Evolutionary conservation across 2,888 invertebrate species (phyloP).

Genomic region (Pseudococcus jackbeardsleyi): DNA sequence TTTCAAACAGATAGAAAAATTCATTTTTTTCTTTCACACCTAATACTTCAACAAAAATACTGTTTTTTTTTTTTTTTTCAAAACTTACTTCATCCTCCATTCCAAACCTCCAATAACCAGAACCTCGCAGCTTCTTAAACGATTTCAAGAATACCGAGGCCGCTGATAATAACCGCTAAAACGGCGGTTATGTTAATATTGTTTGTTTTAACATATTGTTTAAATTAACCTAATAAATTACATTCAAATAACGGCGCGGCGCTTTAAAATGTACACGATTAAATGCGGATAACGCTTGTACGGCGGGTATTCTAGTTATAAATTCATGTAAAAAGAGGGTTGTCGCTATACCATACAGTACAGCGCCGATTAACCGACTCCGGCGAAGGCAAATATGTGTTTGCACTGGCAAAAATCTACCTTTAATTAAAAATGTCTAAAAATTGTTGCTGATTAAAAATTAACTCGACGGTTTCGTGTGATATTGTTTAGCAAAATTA

Average conservation of each 20-base stretch:
- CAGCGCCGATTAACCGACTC: slow-evolving; percentile 23
- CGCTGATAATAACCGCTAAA: background rate
- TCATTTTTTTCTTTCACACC: no score
- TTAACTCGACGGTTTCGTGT: slow-evolving; percentile 1
- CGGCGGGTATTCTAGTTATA: slow-evolving; percentile 16
- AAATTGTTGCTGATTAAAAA: slow-evolving; percentile 14
- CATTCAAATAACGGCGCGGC: slow-evolving; percentile 1
- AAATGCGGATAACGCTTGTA: slow-evolving; percentile 51
- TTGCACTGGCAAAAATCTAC: slow-evolving; percentile 33
- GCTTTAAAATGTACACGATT: slow-evolving; percentile 33
- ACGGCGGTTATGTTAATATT: slow-evolving; percentile 28
- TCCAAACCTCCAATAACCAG: background rate
- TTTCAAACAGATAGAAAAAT: no score
- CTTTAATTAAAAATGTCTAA: slow-evolving; percentile 44
- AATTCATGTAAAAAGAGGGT: slow-evolving; percentile 36
- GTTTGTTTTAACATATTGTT: slow-evolving; percentile 48
- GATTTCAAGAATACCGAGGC: background rate
- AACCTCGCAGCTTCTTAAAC: background rate
- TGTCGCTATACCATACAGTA: background rate
- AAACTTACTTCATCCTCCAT: no score
- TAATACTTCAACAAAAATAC: no score
- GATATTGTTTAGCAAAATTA: slow-evolving; percentile 39
- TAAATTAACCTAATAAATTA: slow-evolving; percentile 41
- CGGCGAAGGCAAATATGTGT: slow-evolving; percentile 16
- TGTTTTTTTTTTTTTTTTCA: no score